Conservation (phyloP, 2,797 vertebrate genomes). For the Pteronotus mesoamericanus region DNA sequence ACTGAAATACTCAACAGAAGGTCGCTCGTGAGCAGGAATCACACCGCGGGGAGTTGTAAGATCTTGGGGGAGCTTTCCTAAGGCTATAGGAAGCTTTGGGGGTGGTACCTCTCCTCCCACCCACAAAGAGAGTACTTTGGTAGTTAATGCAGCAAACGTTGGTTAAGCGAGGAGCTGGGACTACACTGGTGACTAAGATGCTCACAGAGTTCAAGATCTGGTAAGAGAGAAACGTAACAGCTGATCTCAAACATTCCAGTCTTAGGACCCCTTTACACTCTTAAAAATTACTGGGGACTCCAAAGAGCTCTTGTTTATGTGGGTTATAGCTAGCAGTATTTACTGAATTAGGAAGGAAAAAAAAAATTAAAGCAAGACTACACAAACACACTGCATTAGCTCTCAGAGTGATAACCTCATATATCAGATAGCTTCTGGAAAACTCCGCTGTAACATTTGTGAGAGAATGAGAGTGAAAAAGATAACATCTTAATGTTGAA, state of each 20-base stretch:
- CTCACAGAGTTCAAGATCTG: background rate
- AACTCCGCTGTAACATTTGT: background rate
- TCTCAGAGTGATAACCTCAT: background rate
- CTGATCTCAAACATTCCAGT: background rate
- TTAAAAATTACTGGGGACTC: background rate
- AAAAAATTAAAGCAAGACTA: background rate
- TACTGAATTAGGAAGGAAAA: background rate
- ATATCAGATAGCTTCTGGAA: background rate
- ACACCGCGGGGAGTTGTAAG: background rate
- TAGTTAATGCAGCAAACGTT: background rate
- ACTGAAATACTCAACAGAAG: background rate
- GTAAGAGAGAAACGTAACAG: background rate
- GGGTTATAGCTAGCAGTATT: background rate
- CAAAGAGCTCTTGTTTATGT: background rate
- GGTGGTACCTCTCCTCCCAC: accelerated
- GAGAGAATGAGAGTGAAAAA: background rate
- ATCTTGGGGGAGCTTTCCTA: background rate
- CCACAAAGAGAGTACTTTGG: background rate
- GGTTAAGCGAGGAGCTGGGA: background rate
- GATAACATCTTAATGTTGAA: background rate
- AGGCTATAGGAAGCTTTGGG: background rate
- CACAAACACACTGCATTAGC: background rate
- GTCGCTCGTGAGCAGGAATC: background rate
- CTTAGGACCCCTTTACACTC: background rate
- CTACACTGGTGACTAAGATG: background rate